These are phyloP conservation scores for Ciconia nigra DNA, from an alignment of 2,797 vertebrate species.

Conservation along the genomic window DNA sequence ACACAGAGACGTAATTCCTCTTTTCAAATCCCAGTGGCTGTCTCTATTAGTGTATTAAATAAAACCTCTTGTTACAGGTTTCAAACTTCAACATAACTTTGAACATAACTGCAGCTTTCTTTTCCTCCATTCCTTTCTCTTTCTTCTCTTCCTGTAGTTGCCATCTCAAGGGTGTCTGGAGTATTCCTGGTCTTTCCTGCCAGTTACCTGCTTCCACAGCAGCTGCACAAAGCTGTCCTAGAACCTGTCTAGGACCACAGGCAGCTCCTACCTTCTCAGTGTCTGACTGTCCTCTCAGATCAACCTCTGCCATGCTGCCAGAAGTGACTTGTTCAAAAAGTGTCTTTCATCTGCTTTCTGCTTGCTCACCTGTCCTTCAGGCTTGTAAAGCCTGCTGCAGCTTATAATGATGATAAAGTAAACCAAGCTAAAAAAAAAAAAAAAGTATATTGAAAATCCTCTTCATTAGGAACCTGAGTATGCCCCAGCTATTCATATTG, in stretches of 20 bases:
- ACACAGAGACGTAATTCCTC: not conserved
- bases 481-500: not conserved
- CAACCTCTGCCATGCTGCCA: not conserved
- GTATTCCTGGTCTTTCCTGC: not conserved
- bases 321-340: not conserved
- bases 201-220: not conserved
- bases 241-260: not conserved
- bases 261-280: not conserved
- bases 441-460: not conserved
- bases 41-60: not conserved
- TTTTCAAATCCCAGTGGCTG: not conserved
- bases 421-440: not conserved
- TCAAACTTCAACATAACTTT: not conserved
- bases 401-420: not conserved
- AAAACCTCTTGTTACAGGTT: not conserved
- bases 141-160: not conserved
- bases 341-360: conserved; percentile 15
- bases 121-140: not conserved
- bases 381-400: not conserved
- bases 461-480: not conserved
- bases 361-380: conserved; percentile 18
- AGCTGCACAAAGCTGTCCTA: not conserved
- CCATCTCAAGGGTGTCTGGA: not conserved
- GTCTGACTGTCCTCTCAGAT: not conserved
- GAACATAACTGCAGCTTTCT: not conserved